Percentiles rank a stretch among this genome's conserved stretches.
Conservation (phyloP, 2,888 invertebrate species). For the Tinea semifulvella region DNA sequence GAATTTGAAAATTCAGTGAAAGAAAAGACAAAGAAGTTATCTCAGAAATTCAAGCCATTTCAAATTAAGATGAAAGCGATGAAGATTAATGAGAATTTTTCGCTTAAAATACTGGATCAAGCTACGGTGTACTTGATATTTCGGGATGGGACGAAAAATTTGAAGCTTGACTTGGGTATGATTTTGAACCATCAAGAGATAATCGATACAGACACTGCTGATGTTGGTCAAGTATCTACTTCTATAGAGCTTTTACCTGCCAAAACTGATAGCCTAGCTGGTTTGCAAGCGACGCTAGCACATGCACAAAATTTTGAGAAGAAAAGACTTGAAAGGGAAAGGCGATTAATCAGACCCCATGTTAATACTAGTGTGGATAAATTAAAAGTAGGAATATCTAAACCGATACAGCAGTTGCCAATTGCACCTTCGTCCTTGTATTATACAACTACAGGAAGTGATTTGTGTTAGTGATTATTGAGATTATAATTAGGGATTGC, state of each 20-base stretch:
- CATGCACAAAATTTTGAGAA: slow-evolving; percentile 38
- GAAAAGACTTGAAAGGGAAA: slow-evolving; percentile 32
- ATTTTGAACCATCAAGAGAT: slow-evolving; percentile 59
- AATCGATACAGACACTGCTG: slow-evolving; percentile 47
- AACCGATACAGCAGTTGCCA: background rate
- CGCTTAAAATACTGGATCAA: slow-evolving; percentile 49
- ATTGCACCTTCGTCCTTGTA: background rate
- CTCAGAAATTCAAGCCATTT: slow-evolving; percentile 48
- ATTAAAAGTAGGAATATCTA: slow-evolving; percentile 30
- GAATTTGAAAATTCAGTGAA: slow-evolving; percentile 55
- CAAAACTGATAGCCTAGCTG: slow-evolving; percentile 43
- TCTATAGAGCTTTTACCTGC: slow-evolving; percentile 30
- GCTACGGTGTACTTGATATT: slow-evolving; percentile 46
- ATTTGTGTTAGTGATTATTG: too few relatives aligned
- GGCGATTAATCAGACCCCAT: slow-evolving; percentile 28
- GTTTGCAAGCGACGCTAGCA: slow-evolving; percentile 38
- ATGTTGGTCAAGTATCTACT: slow-evolving; percentile 37
- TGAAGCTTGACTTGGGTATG: slow-evolving; percentile 58
- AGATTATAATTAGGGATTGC: too few relatives aligned
- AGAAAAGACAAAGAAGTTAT: slow-evolving; percentile 47
- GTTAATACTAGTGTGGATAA: slow-evolving; percentile 35
- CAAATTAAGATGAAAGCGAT: slow-evolving; percentile 57
- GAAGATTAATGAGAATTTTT: slow-evolving; percentile 55
- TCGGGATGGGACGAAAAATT: slow-evolving; percentile 44
- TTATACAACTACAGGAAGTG: background rate